These are phyloP conservation scores for Synanthedon andrenaeformis DNA, from an alignment of 2,888 invertebrate species.

Conservation along the genomic window DNA sequence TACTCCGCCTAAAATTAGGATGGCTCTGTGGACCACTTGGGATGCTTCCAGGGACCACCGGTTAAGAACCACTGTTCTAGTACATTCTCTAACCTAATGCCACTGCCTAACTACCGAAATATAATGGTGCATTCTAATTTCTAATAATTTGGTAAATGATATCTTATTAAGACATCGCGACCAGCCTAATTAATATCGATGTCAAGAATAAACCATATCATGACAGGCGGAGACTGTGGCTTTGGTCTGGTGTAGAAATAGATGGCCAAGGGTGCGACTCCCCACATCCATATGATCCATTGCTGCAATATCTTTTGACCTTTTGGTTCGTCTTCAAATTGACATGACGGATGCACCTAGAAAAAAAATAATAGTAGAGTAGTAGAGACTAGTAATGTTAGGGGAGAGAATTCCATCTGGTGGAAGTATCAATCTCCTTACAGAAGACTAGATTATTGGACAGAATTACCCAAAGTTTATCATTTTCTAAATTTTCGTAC, in stretches of 20 bases:
- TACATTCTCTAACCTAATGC: too few relatives aligned
- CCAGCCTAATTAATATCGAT: background rate
- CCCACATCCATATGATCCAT: conserved; percentile 47
- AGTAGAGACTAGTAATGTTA: background rate
- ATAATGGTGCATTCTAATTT: too few relatives aligned
- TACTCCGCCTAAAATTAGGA: too few relatives aligned
- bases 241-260: conserved; percentile 43
- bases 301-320: conserved; percentile 40
- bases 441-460: too few relatives aligned
- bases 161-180: too few relatives aligned
- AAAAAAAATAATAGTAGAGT: background rate
- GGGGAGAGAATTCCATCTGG: background rate
- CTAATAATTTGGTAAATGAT: too few relatives aligned
- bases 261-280: conserved; percentile 32
- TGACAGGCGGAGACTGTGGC: conserved; percentile 37
- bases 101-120: too few relatives aligned
- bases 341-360: conserved; percentile 15
- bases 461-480: too few relatives aligned
- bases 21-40: too few relatives aligned
- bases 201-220: conserved; percentile 43
- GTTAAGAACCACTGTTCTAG: too few relatives aligned
- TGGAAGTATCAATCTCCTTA: background rate
- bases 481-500: too few relatives aligned
- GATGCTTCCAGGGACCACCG: too few relatives aligned
- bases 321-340: conserved; percentile 21